Percentiles rank a stretch among this genome's conserved stretches.
These are phyloP conservation scores for Glaucidium brasilianum DNA, from an alignment of 2,113 vertebrate genomes.

Conservation along the genomic window DNA sequence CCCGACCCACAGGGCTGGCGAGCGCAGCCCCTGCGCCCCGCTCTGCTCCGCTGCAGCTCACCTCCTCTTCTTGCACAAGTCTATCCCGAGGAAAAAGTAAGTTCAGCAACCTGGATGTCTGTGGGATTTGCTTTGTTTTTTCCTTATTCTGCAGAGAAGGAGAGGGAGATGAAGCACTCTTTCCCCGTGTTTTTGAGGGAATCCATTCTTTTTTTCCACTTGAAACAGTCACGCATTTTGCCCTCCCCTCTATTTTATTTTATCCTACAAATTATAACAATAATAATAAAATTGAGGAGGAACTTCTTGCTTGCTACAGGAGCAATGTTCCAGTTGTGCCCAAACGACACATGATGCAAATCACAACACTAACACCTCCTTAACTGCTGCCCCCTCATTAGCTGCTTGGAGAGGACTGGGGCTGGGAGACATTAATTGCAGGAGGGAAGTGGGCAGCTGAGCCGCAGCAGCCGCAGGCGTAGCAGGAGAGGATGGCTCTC, in stretches of 20 bases:
- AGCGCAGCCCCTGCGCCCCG: neutral
- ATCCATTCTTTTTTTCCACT: accelerated
- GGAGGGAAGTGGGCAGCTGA: neutral
- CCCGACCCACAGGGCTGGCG: neutral
- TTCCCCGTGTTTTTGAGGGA: neutral
- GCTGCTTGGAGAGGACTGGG: neutral
- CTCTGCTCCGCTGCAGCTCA: neutral
- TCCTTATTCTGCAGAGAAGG: neutral
- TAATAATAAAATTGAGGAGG: neutral
- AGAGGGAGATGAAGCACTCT: neutral
- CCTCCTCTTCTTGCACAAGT: neutral
- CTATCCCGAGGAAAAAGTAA: neutral
- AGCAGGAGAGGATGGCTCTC: neutral
- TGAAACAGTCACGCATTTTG: accelerated
- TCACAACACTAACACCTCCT: neutral
- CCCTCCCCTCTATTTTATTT: neutral
- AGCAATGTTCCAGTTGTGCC: neutral
- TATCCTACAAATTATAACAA: neutral
- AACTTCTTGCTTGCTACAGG: neutral
- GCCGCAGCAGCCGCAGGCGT: neutral
- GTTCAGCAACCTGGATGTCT: neutral
- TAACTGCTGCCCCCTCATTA: too few relatives aligned
- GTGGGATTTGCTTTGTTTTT: neutral
- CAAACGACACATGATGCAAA: accelerated
- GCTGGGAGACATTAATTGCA: too few relatives aligned